Evolutionary conservation across 2,113 vertebrate species (phyloP).

Genomic region (Nipponia nippon): DNA sequence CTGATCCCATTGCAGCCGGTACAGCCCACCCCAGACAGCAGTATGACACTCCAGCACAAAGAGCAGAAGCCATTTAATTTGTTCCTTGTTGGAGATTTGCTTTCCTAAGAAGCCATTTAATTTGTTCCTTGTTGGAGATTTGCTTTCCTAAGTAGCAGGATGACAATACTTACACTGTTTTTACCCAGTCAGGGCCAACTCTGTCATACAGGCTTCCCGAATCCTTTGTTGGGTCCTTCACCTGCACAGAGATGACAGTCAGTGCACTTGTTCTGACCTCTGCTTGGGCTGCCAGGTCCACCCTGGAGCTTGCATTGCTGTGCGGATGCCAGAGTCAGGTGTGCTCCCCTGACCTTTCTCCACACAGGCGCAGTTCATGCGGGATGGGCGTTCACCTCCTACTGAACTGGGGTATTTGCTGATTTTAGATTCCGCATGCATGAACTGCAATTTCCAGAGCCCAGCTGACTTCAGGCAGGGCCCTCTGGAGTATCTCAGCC

Average conservation of each 20-base stretch:
- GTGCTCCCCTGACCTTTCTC: background rate
- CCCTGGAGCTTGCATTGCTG: background rate
- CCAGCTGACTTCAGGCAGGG: background rate
- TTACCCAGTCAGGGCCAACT: slow-evolving; percentile 66
- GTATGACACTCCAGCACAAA: background rate
- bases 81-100: background rate
- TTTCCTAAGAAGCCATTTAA: background rate
- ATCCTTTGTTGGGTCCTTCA: slow-evolving; percentile 19
- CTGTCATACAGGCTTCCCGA: background rate
- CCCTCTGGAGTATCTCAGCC: background rate
- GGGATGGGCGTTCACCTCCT: background rate
- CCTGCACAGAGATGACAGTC: slow-evolving; percentile 65
- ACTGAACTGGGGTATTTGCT: background rate
- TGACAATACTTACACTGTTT: slow-evolving; percentile 76
- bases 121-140: background rate
- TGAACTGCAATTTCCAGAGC: background rate
- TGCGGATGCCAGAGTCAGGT: background rate
- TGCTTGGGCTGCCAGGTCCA: background rate
- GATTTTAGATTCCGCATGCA: background rate
- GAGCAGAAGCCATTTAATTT: background rate
- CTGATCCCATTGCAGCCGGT: background rate
- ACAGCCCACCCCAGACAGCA: background rate
- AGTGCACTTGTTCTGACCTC: background rate
- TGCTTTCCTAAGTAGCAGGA: background rate
- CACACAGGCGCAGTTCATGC: background rate